Base-by-base conservation (phyloP, 2,888 invertebrate genomes). In the Acleris sparsana region DNA sequence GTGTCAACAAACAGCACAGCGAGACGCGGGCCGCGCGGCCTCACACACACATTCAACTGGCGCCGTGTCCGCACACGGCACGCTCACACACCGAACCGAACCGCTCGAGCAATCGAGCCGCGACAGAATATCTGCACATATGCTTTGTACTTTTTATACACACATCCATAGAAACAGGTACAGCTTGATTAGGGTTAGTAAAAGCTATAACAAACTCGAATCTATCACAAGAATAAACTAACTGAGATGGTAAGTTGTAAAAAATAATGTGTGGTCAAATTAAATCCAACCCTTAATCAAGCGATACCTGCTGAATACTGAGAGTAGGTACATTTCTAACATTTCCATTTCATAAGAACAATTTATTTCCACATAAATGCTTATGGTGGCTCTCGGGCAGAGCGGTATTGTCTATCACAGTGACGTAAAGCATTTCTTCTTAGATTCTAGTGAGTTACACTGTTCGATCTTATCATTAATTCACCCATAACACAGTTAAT, bases 1-100 rank as follows among this genome's bases (percentile, higher is more conserved):
- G 91, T 92, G 89, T 92, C 89, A 92, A 92, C 92, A 92, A 92
- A 92, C 89, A 83, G 85, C 84, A 86, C 90, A 91, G 92, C 90
- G 89, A 91, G 90, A 88, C 88, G 82, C 86, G 80, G 82, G 80
- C 81, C 81, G 79, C 82, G 78, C 79, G 73, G 79, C 75, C 80
- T 70, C 81, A 73, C 76, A 71, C 74, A 72, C 75, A 73, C 76
- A 65, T 49, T 56, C 70, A 68, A 63, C 33, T 33, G 33, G 52
- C 44, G 33, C 39, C 57, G 58, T 69, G 59, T 69, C 52, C 70
- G 73, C 75, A 71, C 77, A 70, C 74, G 72, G 71, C 58, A 62
- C 68, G 69, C 76, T 62, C 73, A 60, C 65, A 57, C 58, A 71
- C 75, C 66, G 46, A 3, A 46, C 46, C 46, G 46, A 68, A 73